Base-by-base conservation (phyloP, 2,113 vertebrate species). In the Uropsilus gracilis region DNA sequence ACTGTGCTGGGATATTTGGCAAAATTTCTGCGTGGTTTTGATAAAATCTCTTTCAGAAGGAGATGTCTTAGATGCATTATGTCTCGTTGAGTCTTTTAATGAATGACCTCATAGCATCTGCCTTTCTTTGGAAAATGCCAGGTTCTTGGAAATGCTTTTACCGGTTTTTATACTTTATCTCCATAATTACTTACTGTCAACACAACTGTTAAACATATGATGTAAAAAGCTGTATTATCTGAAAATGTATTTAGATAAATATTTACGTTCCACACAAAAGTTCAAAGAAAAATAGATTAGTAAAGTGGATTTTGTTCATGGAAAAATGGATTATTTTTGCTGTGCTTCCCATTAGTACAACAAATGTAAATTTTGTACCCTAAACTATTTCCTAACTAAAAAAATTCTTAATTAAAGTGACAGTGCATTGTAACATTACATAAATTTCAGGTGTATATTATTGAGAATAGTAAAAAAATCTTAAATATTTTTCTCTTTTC, bases 31-130 rank as follows among this genome's bases (percentile, higher is more conserved):
- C 98, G 99, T 98, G 2, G 98, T 99, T 95, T 97, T 99, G 96
- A 97, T 99, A 83, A 98, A 99, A 53, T 99, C 99, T 96, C 99
- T 99, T 57, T 99, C 99, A 4, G 99, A 99, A 95, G 99, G 99
- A 17, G 99, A 99, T 32, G 98, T 99, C 85, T 99, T 99, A 32
- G 99, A 99, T 61, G 99, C 99, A 0, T 98, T 99, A 92, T 91
- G 97, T 16, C 99, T 99, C 5, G 96, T 98, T 32, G 98, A 99
- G 94, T 98, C 99, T 90, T 98, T 99, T 10, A 99, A 99, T 68
- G 98, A 99, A 93, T 99, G 99, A 39, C 92, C 92, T 90, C 10
- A 6, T 86, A 64, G 89, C 92, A 53, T 55, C 90, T 30, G 55
- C 97, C 3, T 96, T 97, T 20, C 98, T 97, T 1, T 99, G 99